phyloP scores from a whole-genome alignment of 1,140 invertebrate species.

The Reticulitermes speratus region DNA sequence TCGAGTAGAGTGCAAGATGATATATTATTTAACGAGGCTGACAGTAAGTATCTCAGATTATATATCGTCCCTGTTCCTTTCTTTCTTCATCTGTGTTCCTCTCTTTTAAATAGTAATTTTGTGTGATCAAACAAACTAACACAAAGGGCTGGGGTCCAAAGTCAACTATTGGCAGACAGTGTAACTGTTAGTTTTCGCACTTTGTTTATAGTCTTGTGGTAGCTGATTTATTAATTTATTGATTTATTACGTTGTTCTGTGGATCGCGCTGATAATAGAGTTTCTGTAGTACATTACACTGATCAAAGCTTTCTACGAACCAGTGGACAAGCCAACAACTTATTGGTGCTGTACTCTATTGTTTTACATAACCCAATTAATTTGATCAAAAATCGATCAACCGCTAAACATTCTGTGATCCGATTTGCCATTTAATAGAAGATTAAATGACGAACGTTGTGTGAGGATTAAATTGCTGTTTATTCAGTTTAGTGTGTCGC shows the following conservation, averaged over 20 bases:
- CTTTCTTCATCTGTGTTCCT: too few relatives aligned
- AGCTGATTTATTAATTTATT: constrained; percentile 4
- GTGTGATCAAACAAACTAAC: not conserved
- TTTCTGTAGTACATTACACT: not conserved
- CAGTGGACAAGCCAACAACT: not conserved
- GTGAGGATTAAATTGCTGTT: constrained; percentile 6
- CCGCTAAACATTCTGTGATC: constrained; percentile 5
- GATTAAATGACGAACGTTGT: not conserved
- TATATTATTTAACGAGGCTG: too few relatives aligned
- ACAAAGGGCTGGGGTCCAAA: too few relatives aligned
- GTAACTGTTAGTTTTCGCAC: not conserved
- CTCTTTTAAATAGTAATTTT: too few relatives aligned
- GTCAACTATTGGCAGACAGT: not conserved
- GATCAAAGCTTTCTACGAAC: not conserved
- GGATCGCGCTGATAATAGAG: too few relatives aligned
- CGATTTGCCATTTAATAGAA: constrained; percentile 7
- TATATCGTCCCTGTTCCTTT: too few relatives aligned
- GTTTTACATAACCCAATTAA: constrained; percentile 7
- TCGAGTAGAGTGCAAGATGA: too few relatives aligned
- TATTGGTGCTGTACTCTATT: not conserved
- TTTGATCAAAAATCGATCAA: constrained; percentile 2
- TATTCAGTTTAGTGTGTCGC: not conserved
- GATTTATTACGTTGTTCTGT: not conserved
- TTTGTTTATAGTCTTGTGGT: not conserved
- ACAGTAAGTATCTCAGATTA: too few relatives aligned